Percentiles rank a stretch among this genome's conserved stretches.
Evolutionary conservation across 2,797 vertebrate species (phyloP).

Genomic region (Protosalanx chinensis): DNA sequence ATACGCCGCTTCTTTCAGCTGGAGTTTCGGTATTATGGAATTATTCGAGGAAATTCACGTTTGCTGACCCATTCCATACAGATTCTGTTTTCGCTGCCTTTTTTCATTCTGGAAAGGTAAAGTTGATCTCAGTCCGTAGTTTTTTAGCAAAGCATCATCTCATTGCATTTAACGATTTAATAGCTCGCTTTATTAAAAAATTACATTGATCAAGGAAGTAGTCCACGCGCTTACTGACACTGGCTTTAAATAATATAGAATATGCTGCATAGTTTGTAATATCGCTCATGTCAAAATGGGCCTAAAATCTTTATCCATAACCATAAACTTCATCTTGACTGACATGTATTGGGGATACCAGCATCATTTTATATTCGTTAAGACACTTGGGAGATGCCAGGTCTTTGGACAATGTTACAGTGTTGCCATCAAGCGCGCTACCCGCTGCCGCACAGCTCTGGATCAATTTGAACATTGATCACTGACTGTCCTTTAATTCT

Average conservation of each 20-base stretch:
- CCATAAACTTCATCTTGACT: constrained; percentile 10
- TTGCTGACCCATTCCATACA: constrained; percentile 62
- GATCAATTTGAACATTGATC: too few relatives aligned
- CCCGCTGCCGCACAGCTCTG: too few relatives aligned
- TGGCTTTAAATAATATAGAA: constrained; percentile 27
- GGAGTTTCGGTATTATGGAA: constrained; percentile 71
- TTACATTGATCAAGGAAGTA: constrained; percentile 54
- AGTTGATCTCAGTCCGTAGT: constrained; percentile 41
- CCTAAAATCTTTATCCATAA: not conserved
- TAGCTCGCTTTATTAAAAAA: constrained; percentile 39
- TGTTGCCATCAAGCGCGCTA: not conserved
- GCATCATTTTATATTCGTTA: not conserved
- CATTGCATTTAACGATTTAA: constrained; percentile 16
- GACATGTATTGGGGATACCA: not conserved
- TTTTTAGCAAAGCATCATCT: constrained; percentile 31
- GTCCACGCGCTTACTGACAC: constrained; percentile 48
- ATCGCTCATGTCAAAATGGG: constrained; percentile 19
- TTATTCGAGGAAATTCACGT: constrained; percentile 68
- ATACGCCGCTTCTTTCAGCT: constrained; percentile 64
- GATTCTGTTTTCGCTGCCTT: constrained; percentile 36
- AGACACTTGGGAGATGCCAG: not conserved
- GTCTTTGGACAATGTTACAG: not conserved
- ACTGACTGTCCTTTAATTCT: too few relatives aligned
- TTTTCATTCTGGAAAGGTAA: constrained; percentile 64
- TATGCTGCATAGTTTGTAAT: constrained; percentile 23